These are phyloP conservation scores for Archivesica marissinica DNA, from an alignment of 1,140 invertebrate species.

Conservation along the genomic window DNA sequence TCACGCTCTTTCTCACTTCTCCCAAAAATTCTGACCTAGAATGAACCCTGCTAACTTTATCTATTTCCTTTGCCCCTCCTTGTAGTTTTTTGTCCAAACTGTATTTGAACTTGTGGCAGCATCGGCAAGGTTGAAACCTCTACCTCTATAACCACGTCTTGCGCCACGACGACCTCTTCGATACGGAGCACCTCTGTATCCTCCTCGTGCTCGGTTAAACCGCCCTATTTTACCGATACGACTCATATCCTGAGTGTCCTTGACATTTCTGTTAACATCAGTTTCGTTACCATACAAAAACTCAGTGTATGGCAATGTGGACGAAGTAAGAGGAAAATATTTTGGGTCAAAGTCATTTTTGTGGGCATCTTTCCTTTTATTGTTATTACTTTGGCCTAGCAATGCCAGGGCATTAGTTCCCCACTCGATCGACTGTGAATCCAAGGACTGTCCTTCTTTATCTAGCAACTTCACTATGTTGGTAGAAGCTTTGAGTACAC, in stretches of 20 bases:
- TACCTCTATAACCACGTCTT: not conserved
- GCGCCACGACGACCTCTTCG: not conserved
- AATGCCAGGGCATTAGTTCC: slow-evolving; percentile 8
- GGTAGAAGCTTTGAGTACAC: slow-evolving; percentile 9
- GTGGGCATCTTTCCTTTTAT: slow-evolving; percentile 25
- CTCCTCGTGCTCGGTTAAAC: not conserved
- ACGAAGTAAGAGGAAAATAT: slow-evolving; percentile 14
- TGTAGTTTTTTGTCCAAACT: slow-evolving; percentile 16
- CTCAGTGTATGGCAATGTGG: slow-evolving; percentile 29
- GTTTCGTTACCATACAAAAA: slow-evolving; percentile 28
- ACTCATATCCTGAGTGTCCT: slow-evolving; percentile 27
- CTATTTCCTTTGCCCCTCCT: slow-evolving; percentile 48
- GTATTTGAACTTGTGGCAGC: not conserved
- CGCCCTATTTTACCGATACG: not conserved
- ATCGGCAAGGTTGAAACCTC: not conserved
- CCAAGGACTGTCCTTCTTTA: not conserved
- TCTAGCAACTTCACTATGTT: slow-evolving; percentile 7
- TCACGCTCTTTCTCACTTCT: too few relatives aligned
- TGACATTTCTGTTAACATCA: slow-evolving; percentile 42
- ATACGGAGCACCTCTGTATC: slow-evolving; percentile 1
- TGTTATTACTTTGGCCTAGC: not conserved
- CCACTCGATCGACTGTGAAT: not conserved
- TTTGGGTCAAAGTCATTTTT: slow-evolving; percentile 26
- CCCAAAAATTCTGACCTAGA: too few relatives aligned
- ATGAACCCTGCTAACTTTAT: too few relatives aligned